Evolutionary conservation across 2,113 vertebrate species (phyloP), one percentile per base, ranked within the genome.

Genomic region (Axis porcinus): DNA sequence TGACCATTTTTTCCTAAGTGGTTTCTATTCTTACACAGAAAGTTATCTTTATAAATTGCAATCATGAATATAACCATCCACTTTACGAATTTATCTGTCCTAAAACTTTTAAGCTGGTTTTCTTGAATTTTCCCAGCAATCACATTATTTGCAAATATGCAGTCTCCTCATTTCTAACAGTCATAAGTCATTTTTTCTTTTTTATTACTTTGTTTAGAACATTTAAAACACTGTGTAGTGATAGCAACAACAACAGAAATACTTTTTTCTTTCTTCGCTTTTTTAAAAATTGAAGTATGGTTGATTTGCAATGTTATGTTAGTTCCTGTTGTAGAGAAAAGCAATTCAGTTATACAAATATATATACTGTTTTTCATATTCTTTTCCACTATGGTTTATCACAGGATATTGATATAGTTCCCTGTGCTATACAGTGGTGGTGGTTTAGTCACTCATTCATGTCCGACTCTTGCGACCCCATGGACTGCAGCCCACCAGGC

Each of bases 61-160:
- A 52, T 57, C 76, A 83, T 33, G 16, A 50, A 33, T 33, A 81
- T 62, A 82, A 58, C 27, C n/a, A 85, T 23, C 14, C 7, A 60
- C 28, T 4, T 92, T 23, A 91, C 30, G 10, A 82, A 76, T 30
- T 81, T 76, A 81, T 11, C 67, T 23, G 43, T 76, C 45, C 12
- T 96, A 76, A 91, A 82, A 88, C 58, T 23, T 74, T 76, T 25
- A 43, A 76, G 40, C 70, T 76, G 70, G 74, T 85, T 74, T 90
- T 74, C 62, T 15, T 91, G 43, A 96, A 36, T 62, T 82, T 96
- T 93, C 28, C 70, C 78, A 90, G 57, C 17, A 81, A 58, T 82
- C n/a, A 62, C 8, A 88, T 36, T 47, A 81, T 93, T 90, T 96
- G 9, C 25, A 94, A 82, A 86, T 91, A 76, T 83, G 57, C 21